Evolutionary conservation across 1,140 invertebrate genomes (phyloP).

Genomic region (Palaemon carinicauda): DNA sequence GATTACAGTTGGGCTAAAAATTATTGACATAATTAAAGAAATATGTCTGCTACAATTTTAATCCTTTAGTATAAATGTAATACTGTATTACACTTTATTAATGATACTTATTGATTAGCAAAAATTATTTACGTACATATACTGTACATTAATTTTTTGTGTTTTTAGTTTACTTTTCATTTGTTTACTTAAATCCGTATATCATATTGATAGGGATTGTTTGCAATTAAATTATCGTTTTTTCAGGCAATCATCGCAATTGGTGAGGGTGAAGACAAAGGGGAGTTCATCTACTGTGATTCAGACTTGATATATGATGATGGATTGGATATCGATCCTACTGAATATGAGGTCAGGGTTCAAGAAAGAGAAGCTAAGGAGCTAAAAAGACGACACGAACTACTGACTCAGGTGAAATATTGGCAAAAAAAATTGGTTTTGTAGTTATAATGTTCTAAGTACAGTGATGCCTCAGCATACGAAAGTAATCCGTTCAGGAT

Average conservation of each 20-base stretch:
- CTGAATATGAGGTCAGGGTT: conserved; percentile 18
- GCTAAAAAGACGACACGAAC: conserved; percentile 29
- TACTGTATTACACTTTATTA: too few relatives aligned
- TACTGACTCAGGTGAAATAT: conserved; percentile 29
- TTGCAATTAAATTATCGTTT: neutral
- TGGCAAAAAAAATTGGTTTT: neutral
- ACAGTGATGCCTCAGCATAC: neutral
- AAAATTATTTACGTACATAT: too few relatives aligned
- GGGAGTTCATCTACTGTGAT: conserved; percentile 61
- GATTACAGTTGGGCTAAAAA: too few relatives aligned
- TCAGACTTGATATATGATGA: conserved; percentile 58
- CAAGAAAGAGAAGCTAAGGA: conserved; percentile 42
- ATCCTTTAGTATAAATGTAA: too few relatives aligned
- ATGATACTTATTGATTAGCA: too few relatives aligned
- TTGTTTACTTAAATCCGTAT: too few relatives aligned
- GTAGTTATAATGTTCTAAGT: neutral
- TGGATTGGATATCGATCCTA: conserved; percentile 15
- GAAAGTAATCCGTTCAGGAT: too few relatives aligned
- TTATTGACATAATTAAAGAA: too few relatives aligned
- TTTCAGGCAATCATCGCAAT: conserved; percentile 68
- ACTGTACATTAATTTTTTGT: too few relatives aligned
- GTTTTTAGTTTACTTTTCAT: too few relatives aligned
- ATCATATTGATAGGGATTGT: neutral
- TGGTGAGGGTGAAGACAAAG: conserved; percentile 64
- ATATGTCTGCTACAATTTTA: too few relatives aligned